Evolutionary conservation across 1,140 invertebrate genomes (phyloP), one percentile per base, ranked within the genome.

Genomic region (Heliconius eleuchia): DNA sequence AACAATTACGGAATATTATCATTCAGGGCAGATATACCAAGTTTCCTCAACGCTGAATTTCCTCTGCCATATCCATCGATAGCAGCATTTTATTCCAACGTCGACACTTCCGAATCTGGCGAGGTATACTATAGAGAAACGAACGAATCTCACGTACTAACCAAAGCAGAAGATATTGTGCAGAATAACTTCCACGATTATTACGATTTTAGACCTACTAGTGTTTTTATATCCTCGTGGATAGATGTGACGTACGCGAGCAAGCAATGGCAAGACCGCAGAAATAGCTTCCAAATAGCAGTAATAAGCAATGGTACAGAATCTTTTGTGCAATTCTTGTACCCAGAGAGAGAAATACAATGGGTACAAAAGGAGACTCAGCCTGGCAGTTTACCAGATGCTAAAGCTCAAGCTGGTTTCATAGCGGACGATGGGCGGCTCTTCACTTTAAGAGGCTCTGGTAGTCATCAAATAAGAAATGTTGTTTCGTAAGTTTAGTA

Each of bases 1-100:
- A 99, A 99, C 91, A 97, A 96, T 87, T 99, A 98, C 95, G 98
- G 98, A 42, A 95, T 99, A 18, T 85, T 99, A n/a, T 98, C 98
- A 3, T 99, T 99, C 88, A 95, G 97, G 82, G 97, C 97, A 16
- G 97, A 98, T 72, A 97, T 99, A 78, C 96, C 97, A 23, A 95
- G 96, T 71, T 99, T 98, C 88, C 96, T 98, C 82, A 98, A 98
- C 88, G 96, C 97, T 18, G 97, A 98, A 85, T 98, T 99, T 91
- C 98, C 98, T 6, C 93, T 99, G 79, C 97, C 98, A 79, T 98
- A 98, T 92, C 97, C 98, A 0, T 96, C 98, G 0, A 98, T 99
- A 81, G 97, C 98, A 0, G 97, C 98, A 1, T 97, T 99, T 79
- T 99, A 99, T 87, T 96, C 98, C 0, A 99, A 99, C 89, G 96